Evolutionary conservation across 2,113 vertebrate species (phyloP).

Genomic region (Cricetomys ansorgei): DNA sequence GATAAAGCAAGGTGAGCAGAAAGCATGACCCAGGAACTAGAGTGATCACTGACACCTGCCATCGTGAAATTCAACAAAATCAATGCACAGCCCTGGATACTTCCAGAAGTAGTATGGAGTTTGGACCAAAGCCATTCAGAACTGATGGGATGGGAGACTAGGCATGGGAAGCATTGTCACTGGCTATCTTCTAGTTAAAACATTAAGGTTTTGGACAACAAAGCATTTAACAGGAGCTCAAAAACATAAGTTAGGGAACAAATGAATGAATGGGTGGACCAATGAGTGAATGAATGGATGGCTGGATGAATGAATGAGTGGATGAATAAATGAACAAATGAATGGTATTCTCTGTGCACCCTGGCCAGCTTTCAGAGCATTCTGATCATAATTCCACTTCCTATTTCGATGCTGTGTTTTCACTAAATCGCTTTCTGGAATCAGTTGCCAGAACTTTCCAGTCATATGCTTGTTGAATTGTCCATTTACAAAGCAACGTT

Average conservation of each 20-base stretch:
- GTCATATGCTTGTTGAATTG: slow-evolving; percentile 47
- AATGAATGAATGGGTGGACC: background rate
- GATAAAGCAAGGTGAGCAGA: background rate
- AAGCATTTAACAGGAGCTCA: background rate
- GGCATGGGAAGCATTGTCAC: background rate
- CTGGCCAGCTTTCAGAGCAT: background rate
- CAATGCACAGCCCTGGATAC: background rate
- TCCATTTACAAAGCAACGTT: slow-evolving; percentile 63
- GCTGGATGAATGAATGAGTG: background rate
- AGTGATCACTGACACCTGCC: rapidly evolving
- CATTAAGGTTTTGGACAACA: background rate
- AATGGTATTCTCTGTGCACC: background rate
- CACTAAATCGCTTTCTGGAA: slow-evolving; percentile 27
- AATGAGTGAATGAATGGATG: background rate
- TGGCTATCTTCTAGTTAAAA: background rate
- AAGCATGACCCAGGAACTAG: background rate
- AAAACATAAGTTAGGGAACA: background rate
- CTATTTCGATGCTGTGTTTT: slow-evolving; percentile 28
- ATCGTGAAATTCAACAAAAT: background rate
- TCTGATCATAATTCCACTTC: background rate
- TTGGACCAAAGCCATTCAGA: background rate
- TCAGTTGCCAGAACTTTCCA: slow-evolving; percentile 28
- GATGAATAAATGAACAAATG: background rate
- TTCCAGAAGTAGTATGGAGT: background rate
- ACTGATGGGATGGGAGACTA: background rate